phyloP scores from a whole-genome alignment of 2,797 vertebrate species.

The Sebastes steindachneri region DNA sequence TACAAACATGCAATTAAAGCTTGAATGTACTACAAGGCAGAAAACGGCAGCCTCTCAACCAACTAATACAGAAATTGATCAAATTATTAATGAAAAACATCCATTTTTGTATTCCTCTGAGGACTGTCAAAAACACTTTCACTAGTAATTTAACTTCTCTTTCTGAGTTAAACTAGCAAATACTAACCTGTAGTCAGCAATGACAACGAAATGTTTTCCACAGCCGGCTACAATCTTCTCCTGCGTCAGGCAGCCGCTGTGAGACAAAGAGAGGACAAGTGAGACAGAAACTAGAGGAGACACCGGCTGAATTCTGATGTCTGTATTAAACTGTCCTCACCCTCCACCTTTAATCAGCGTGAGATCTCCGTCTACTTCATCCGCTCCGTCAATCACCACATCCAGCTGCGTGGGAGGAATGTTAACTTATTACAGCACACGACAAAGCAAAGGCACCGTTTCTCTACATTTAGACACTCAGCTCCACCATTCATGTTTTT shows the following conservation, averaged over 20 bases:
- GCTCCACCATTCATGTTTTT: not conserved
- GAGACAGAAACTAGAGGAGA: not conserved
- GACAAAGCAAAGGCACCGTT: not conserved
- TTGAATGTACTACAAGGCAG: not conserved
- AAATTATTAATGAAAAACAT: not conserved
- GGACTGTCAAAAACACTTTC: not conserved
- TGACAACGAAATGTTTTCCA: constrained; percentile 92
- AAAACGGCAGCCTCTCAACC: not conserved
- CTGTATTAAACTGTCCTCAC: constrained; percentile 78
- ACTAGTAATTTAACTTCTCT: not conserved
- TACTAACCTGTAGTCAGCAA: constrained; percentile 94
- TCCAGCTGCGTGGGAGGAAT: constrained; percentile 85
- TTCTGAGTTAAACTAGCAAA: not conserved
- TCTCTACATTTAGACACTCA: not conserved
- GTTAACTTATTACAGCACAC: not conserved
- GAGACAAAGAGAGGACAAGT: not conserved
- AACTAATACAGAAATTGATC: not conserved
- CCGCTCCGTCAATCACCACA: constrained; percentile 95
- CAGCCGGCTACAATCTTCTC: constrained; percentile 98
- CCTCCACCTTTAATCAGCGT: constrained; percentile 98
- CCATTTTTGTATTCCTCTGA: rapidly evolving
- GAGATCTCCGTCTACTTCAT: constrained; percentile 93
- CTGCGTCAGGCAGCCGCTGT: constrained; percentile 94
- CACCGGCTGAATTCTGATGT: rapidly evolving
- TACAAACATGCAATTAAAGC: not conserved